These are phyloP conservation scores for Heliothis peltigera DNA, from an alignment of 2,888 invertebrate genomes.

Conservation along the genomic window DNA sequence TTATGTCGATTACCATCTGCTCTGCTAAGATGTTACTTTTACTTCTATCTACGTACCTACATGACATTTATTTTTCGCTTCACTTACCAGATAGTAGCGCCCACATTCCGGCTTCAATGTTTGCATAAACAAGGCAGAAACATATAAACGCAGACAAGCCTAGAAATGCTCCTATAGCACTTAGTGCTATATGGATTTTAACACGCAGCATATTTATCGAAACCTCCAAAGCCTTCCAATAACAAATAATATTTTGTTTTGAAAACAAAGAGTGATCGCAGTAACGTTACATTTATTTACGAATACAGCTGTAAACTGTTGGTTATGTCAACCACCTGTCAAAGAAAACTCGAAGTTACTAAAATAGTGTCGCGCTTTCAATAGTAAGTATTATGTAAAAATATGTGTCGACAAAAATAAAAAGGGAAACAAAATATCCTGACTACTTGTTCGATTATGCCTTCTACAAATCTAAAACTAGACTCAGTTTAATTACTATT, in stretches of 20 bases:
- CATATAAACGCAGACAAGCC: constrained; percentile 86
- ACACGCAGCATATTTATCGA: constrained; percentile 76
- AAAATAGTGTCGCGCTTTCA: constrained; percentile 11
- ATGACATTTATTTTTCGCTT: constrained; percentile 25
- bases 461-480: too few species aligned
- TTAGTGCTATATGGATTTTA: constrained; percentile 82
- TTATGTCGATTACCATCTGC: not conserved
- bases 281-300: constrained; percentile 39
- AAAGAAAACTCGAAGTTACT: not conserved
- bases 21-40: not conserved
- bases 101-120: constrained; percentile 87
- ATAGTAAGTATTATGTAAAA: too few species aligned
- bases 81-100: constrained; percentile 85
- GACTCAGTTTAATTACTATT: too few species aligned
- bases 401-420: too few species aligned
- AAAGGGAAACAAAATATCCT: constrained; percentile 4
- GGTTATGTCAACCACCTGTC: not conserved
- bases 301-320: constrained; percentile 44
- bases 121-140: constrained; percentile 85
- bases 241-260: constrained; percentile 8
- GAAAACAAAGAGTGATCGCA: constrained; percentile 40
- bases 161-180: constrained; percentile 78
- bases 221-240: constrained; percentile 1
- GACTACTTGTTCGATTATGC: not conserved
- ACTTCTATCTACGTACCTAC: not conserved